Evolutionary conservation across 2,113 vertebrate species (phyloP).

Genomic region (Hydropotes inermis): DNA sequence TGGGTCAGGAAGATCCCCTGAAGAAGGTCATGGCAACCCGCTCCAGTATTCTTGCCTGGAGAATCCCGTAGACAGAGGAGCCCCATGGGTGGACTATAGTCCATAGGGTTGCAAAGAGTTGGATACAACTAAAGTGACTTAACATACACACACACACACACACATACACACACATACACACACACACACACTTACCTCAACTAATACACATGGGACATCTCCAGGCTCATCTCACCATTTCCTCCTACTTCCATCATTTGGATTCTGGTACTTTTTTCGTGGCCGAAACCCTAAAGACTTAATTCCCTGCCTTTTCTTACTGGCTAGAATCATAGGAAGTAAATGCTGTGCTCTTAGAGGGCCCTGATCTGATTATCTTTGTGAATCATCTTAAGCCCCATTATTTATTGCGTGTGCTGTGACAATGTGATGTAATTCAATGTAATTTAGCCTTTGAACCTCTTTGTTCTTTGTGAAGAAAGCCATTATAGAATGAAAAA

Average conservation of each 20-base stretch:
- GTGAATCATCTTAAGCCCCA: constrained; percentile 31
- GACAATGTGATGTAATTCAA: constrained; percentile 40
- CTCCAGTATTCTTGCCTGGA: not conserved
- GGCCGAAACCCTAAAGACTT: not conserved
- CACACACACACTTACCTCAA: not conserved
- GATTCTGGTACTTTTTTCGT: not conserved
- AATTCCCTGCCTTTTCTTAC: not conserved
- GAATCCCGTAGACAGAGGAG: not conserved
- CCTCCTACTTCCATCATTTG: not conserved
- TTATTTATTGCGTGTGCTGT: constrained; percentile 31
- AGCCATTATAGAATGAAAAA: constrained; percentile 33
- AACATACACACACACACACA: not conserved
- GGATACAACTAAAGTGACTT: not conserved
- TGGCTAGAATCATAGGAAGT: not conserved
- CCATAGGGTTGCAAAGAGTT: not conserved
- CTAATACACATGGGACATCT: not conserved
- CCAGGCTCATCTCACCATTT: not conserved
- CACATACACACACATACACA: not conserved
- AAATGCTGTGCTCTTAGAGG: not conserved
- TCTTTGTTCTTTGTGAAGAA: constrained; percentile 48
- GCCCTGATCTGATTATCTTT: constrained; percentile 27
- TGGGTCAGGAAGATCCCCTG: not conserved
- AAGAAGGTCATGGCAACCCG: not conserved
- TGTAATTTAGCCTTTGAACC: constrained; percentile 53
- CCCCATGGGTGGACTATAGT: not conserved